phyloP scores from a whole-genome alignment of 2,888 invertebrate species.

The Metacarcinus magister region DNA sequence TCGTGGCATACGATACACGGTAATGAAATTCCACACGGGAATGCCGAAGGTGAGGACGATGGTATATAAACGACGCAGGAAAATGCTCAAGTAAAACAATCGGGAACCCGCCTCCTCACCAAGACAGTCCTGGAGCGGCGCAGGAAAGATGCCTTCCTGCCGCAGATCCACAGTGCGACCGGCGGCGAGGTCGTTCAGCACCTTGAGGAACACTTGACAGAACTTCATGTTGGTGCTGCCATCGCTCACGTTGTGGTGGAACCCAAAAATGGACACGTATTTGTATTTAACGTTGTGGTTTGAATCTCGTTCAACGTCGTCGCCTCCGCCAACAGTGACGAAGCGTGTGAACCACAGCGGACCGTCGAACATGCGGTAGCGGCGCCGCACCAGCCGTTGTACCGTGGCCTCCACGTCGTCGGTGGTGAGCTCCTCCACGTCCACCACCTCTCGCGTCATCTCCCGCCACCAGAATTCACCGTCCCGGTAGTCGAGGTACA shows the following conservation, averaged over 20 bases:
- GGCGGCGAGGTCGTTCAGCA: constrained; percentile 80
- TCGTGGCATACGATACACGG: constrained; percentile 68
- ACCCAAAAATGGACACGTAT: constrained; percentile 81
- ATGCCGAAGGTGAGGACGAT: constrained; percentile 70
- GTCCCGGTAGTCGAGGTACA: constrained; percentile 68
- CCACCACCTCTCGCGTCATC: constrained; percentile 72
- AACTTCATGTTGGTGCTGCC: constrained; percentile 83
- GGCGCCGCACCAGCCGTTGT: constrained; percentile 72
- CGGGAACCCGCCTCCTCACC: constrained; percentile 71
- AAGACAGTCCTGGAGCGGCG: constrained; percentile 76
- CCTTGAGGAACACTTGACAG: constrained; percentile 81
- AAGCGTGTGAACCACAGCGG: constrained; percentile 82
- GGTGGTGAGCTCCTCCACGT: constrained; percentile 79
- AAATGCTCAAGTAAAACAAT: constrained; percentile 67
- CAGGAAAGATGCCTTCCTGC: constrained; percentile 77
- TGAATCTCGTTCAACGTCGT: constrained; percentile 64
- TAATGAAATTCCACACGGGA: constrained; percentile 77
- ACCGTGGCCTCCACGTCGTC: constrained; percentile 76
- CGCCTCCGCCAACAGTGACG: constrained; percentile 64
- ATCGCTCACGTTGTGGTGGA: constrained; percentile 83
- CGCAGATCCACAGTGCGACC: constrained; percentile 72
- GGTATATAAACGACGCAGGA: constrained; percentile 72
- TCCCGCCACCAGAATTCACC: constrained; percentile 80
- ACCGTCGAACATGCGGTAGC: constrained; percentile 74
- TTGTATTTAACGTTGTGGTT: constrained; percentile 74